Evolutionary conservation across 2,888 invertebrate genomes (phyloP).

Genomic region (Nemotelus nigrinus): DNA sequence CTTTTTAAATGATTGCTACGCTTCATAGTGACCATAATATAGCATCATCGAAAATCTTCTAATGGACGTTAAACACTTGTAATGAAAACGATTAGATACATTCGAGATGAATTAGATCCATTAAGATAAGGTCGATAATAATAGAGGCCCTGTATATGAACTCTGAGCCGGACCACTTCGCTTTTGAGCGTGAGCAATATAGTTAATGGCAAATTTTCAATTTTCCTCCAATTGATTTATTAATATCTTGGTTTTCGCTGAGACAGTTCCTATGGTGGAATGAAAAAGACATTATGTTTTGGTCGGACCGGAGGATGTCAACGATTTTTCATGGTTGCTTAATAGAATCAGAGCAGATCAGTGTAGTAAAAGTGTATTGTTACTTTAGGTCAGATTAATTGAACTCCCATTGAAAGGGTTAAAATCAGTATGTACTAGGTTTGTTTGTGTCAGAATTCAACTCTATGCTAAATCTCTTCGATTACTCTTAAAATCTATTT

Average conservation of each 20-base stretch:
- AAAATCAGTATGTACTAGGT: too few species aligned
- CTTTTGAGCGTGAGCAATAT: neutral
- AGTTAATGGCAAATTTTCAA: conserved; percentile 14
- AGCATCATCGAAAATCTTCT: conserved; percentile 14
- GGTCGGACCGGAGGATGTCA: too few species aligned
- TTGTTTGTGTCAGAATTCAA: too few species aligned
- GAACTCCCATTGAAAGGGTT: too few species aligned
- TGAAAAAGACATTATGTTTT: neutral
- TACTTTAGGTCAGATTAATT: too few species aligned
- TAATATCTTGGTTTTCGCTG: neutral
- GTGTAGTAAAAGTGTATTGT: too few species aligned
- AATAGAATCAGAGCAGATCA: too few species aligned
- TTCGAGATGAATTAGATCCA: neutral
- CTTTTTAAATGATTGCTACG: conserved; percentile 33
- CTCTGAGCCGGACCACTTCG: neutral
- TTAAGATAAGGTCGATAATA: conserved; percentile 1
- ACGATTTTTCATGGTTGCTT: too few species aligned
- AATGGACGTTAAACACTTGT: conserved; percentile 9
- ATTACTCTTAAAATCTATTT: too few species aligned
- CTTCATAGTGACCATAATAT: conserved; percentile 12
- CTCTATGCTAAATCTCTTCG: too few species aligned
- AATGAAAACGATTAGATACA: conserved; percentile 27
- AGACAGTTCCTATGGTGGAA: neutral
- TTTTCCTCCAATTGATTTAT: neutral
- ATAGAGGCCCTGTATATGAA: conserved; percentile 10